These are phyloP conservation scores for Mayetiola destructor DNA, from an alignment of 2,888 invertebrate species.

Conservation along the genomic window DNA sequence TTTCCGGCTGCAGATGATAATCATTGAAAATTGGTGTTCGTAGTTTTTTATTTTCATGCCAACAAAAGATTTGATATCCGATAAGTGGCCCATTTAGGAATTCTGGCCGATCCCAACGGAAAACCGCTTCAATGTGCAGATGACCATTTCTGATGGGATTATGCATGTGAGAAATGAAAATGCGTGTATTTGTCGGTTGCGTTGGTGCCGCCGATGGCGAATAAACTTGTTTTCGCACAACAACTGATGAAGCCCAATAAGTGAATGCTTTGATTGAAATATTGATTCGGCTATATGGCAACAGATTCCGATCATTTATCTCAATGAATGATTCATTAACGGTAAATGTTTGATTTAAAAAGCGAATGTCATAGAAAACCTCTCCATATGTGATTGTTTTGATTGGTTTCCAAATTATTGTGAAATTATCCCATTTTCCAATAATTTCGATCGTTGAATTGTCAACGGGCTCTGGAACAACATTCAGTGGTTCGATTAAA, in stretches of 20 bases:
- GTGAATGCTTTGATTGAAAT: conserved; percentile 68
- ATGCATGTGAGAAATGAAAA: conserved; percentile 48
- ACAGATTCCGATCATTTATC: conserved; percentile 37
- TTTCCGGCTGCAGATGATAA: conserved; percentile 30
- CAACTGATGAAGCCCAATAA: conserved; percentile 64
- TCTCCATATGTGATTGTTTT: conserved; percentile 61
- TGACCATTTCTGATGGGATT: conserved; percentile 26
- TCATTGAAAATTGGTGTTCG: conserved; percentile 42
- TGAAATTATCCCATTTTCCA: conserved; percentile 69
- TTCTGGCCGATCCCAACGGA: conserved; percentile 68
- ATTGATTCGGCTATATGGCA: conserved; percentile 56
- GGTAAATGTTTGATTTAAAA: conserved; percentile 26
- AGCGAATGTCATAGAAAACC: conserved; percentile 68
- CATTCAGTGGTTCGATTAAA: conserved; percentile 36
- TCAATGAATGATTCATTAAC: conserved; percentile 36
- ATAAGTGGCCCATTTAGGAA: conserved; percentile 59
- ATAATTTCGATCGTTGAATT: conserved; percentile 49
- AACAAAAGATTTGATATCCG: conserved; percentile 53
- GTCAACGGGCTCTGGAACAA: conserved; percentile 60
- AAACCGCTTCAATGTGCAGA: conserved; percentile 42
- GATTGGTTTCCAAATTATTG: conserved; percentile 67
- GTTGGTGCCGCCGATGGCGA: conserved; percentile 73
- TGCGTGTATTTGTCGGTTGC: conserved; percentile 54
- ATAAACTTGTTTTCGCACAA: conserved; percentile 44
- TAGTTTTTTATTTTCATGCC: conserved; percentile 38